phyloP scores from a whole-genome alignment of 1,140 invertebrate genomes.

The Solenopsis invicta region DNA sequence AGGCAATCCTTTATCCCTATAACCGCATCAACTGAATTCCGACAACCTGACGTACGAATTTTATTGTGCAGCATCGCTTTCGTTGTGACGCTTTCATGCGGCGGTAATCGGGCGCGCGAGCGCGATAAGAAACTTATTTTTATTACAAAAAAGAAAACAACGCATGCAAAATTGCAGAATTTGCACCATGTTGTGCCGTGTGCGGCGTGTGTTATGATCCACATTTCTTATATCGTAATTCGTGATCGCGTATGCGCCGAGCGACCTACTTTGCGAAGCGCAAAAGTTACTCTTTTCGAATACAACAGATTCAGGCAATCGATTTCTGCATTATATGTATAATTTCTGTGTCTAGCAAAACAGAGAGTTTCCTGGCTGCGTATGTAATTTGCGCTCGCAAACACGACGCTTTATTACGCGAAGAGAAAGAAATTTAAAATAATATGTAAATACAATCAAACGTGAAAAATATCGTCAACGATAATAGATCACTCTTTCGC shows the following conservation, averaged over 20 bases:
- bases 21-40: background rate
- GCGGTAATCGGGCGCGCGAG: background rate
- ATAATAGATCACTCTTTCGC: conserved; percentile 11
- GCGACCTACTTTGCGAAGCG: conserved; percentile 17
- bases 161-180: background rate
- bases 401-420: background rate
- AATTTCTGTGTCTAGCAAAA: conserved; percentile 22
- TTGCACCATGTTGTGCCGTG: conserved; percentile 11
- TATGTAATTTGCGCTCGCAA: conserved; percentile 18
- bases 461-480: conserved; percentile 19
- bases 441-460: background rate
- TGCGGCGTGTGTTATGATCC: background rate
- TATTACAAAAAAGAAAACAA: background rate
- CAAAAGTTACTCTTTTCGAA: conserved; percentile 27
- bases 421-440: background rate
- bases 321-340: conserved; percentile 30
- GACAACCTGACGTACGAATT: background rate
- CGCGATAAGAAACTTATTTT: conserved; percentile 27
- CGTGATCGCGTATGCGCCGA: conserved; percentile 28
- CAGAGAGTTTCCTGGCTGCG: background rate
- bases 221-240: conserved; percentile 44
- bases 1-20: background rate
- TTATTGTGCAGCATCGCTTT: background rate
- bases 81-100: background rate
- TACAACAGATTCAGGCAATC: conserved; percentile 41